Evolutionary conservation across 1,140 invertebrate species (phyloP).

Genomic region (Meloidogyne floridensis): DNA sequence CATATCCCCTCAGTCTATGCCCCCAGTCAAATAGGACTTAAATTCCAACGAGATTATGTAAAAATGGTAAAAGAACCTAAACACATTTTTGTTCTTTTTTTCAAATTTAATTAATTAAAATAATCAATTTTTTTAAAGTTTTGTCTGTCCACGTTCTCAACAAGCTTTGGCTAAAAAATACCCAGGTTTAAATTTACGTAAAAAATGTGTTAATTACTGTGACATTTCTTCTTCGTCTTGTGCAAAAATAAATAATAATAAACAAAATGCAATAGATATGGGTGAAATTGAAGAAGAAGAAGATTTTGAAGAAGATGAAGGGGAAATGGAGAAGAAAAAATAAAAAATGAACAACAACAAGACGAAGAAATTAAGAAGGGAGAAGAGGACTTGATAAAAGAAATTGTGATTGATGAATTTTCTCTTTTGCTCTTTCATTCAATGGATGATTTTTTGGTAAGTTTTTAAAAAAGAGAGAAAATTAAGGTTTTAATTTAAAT

Average conservation of each 20-base stretch:
- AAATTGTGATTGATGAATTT: constrained; percentile 41
- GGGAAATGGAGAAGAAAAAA: background rate
- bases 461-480: background rate
- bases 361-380: background rate
- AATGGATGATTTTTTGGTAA: constrained; percentile 37
- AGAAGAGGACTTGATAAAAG: constrained; percentile 34
- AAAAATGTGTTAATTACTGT: constrained; percentile 2
- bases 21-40: no score
- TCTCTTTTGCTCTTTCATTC: constrained; percentile 36
- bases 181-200: constrained; percentile 15
- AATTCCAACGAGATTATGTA: no score
- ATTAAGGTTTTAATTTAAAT: background rate
- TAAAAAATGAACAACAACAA: background rate
- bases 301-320: background rate
- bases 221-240: background rate
- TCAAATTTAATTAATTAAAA: no score
- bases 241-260: background rate
- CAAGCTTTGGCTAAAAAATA: constrained; percentile 30
- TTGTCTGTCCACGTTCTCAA: constrained; percentile 33
- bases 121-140: constrained; percentile 14
- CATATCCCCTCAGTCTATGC: no score
- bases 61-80: no score
- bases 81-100: no score
- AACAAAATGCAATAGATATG: background rate
- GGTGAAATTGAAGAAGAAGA: constrained; percentile 6